Percentiles rank a stretch among this genome's conserved stretches.
Conservation (phyloP, 2,888 invertebrate species). For the Fragum fragum region DNA sequence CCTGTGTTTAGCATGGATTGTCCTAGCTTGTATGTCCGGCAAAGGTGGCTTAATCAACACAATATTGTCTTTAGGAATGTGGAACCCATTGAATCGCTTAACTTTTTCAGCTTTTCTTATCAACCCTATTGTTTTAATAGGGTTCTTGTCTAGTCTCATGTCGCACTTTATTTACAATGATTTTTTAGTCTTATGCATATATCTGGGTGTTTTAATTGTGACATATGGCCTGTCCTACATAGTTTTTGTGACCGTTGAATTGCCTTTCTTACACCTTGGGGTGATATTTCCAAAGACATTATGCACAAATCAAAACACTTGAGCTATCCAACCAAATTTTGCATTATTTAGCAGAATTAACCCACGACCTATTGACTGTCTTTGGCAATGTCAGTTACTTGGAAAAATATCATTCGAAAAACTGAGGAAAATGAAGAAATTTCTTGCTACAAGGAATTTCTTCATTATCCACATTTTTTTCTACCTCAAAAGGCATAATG, state of each 20-base stretch:
- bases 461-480: too few species aligned
- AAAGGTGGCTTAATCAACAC: conserved; percentile 91
- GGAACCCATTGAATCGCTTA: conserved; percentile 95
- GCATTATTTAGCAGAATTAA: too few species aligned
- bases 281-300: too few species aligned
- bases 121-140: conserved; percentile 75
- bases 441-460: too few species aligned
- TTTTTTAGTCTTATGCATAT: conserved; percentile 46
- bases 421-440: too few species aligned
- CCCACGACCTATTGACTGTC: too few species aligned
- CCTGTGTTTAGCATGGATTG: conserved; percentile 87
- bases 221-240: conserved; percentile 57
- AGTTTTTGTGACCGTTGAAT: conserved; percentile 62
- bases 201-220: conserved; percentile 49
- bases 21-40: conserved; percentile 88
- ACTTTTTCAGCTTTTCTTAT: conserved; percentile 97
- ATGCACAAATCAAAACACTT: too few species aligned
- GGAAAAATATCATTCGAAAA: too few species aligned
- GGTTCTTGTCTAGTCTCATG: conserved; percentile 35
- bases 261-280: too few species aligned
- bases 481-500: too few species aligned
- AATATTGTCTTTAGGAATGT: conserved; percentile 93
- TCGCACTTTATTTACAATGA: conserved; percentile 53
- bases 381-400: too few species aligned
- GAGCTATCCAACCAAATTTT: too few species aligned